phyloP scores from a whole-genome alignment of 1,140 invertebrate genomes.

The Yoshiicerus persimilis region DNA sequence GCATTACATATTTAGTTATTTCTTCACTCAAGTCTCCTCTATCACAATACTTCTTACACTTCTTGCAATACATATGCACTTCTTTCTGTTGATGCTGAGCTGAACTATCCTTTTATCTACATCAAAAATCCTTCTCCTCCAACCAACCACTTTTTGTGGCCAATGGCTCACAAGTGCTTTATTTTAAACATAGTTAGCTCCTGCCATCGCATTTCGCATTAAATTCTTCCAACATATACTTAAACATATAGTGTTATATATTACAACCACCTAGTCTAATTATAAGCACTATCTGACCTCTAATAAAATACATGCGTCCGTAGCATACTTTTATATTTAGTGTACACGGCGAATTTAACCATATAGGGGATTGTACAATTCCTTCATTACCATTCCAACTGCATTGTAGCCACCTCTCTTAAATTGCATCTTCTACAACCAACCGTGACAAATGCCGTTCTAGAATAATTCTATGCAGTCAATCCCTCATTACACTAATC shows the following conservation, averaged over 20 bases:
- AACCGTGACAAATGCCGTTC: background rate
- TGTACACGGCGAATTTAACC: too few relatives aligned
- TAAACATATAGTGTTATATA: background rate
- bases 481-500: background rate
- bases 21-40: background rate
- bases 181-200: background rate
- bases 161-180: background rate
- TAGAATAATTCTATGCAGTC: background rate
- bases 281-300: background rate
- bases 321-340: background rate
- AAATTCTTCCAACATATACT: background rate
- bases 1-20: slow-evolving; percentile 11
- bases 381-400: background rate
- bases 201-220: background rate
- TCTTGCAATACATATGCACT: background rate
- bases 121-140: background rate
- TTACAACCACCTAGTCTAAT: background rate
- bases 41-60: background rate
- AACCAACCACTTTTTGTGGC: background rate
- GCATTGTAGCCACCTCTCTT: background rate
- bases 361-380: background rate
- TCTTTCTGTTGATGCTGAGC: background rate
- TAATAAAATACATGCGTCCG: background rate
- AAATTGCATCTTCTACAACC: background rate
- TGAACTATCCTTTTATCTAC: background rate